Percentiles rank a stretch among this genome's conserved stretches.
These are phyloP conservation scores for Desmophyllum pertusum DNA, from an alignment of 92 coral and sea anemone species.

Conservation along the genomic window DNA sequence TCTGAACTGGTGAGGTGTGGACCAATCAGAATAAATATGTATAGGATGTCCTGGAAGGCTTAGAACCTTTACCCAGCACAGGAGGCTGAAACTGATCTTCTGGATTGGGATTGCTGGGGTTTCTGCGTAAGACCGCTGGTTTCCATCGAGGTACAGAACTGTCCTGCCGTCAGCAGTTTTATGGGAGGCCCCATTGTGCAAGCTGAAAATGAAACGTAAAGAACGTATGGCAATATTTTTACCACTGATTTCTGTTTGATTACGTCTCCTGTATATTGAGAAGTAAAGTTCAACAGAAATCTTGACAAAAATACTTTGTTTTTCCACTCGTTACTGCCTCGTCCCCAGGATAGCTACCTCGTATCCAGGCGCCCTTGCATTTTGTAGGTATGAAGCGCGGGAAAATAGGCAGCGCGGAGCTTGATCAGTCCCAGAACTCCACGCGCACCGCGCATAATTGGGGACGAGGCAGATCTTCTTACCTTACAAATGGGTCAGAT, in stretches of 20 bases:
- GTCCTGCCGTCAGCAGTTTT: not conserved
- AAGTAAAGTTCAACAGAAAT: too few relatives aligned
- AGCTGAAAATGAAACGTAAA: not conserved
- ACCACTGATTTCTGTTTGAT: too few relatives aligned
- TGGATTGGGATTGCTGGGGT: constrained; percentile 32
- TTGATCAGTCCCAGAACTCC: too few relatives aligned
- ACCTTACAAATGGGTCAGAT: constrained; percentile 4
- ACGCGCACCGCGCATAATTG: too few relatives aligned
- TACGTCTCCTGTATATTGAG: too few relatives aligned
- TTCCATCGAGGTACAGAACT: constrained; percentile 4
- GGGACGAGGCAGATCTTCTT: too few relatives aligned
- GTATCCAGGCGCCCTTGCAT: too few relatives aligned
- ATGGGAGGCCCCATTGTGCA: constrained; percentile 1
- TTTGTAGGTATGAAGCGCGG: too few relatives aligned
- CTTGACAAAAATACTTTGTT: too few relatives aligned
- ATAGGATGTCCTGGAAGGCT: not conserved
- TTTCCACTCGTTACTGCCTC: too few relatives aligned
- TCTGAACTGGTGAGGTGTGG: constrained; percentile 20
- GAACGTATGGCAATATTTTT: not conserved
- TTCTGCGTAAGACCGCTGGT: constrained; percentile 10
- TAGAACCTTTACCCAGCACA: constrained; percentile 31
- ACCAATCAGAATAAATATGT: constrained; percentile 39
- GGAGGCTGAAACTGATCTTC: constrained; percentile 23
- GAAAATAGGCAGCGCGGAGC: too few relatives aligned
- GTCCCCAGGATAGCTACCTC: too few relatives aligned